These are phyloP conservation scores for Homarus gammarus DNA, from an alignment of 2,888 invertebrate genomes.

Conservation along the genomic window DNA sequence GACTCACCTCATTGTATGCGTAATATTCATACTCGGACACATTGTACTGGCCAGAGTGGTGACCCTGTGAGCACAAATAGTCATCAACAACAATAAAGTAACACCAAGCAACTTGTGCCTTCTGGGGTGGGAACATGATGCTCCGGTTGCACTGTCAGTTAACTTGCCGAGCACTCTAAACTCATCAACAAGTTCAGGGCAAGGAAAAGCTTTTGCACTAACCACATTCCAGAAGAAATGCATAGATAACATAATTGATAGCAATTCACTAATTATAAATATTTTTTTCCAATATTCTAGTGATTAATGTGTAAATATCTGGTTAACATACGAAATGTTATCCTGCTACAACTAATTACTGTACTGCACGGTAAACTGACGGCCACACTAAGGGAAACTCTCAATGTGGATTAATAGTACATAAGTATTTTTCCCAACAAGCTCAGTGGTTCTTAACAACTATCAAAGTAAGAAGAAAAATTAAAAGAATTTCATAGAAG, in stretches of 20 bases:
- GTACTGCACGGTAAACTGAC: not conserved
- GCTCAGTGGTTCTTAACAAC: not conserved
- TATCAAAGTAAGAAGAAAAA: not conserved
- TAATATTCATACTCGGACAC: constrained; percentile 76
- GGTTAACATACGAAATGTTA: too few species aligned
- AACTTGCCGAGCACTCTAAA: not conserved
- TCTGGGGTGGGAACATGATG: constrained; percentile 3
- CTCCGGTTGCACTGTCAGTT: constrained; percentile 2
- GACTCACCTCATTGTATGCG: constrained; percentile 75
- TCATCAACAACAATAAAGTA: constrained; percentile 32
- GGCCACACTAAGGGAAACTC: not conserved
- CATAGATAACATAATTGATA: not conserved
- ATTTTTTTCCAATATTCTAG: too few species aligned
- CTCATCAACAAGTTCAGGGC: constrained; percentile 2
- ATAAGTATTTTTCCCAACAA: not conserved
- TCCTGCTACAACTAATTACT: too few species aligned
- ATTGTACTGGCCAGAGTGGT: constrained; percentile 76
- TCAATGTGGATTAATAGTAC: not conserved
- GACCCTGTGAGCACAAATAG: constrained; percentile 65
- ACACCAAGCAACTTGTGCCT: constrained; percentile 26
- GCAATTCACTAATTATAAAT: not conserved
- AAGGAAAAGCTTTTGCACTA: constrained; percentile 1
- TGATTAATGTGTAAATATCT: too few species aligned
- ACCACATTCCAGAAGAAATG: not conserved
- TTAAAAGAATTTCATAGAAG: not conserved